A percentile compares a stretch with the other conserved stretches of the same genome.
phyloP scores from a whole-genome alignment of 2,113 vertebrate genomes.

The Chascanopsetta lugubris region DNA sequence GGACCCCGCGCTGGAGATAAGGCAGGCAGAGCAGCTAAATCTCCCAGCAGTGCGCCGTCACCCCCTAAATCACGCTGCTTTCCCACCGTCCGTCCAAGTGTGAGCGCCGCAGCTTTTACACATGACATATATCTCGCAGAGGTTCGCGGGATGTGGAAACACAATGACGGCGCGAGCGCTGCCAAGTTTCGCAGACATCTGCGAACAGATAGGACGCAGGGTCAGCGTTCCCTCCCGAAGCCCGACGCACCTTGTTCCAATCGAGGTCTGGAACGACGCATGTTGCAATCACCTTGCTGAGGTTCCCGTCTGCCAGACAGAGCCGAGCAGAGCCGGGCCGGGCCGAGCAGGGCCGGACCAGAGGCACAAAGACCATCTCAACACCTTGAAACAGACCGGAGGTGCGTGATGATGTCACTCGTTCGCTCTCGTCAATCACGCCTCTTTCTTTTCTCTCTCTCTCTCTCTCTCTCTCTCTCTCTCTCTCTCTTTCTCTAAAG shows the following conservation, averaged over 20 bases:
- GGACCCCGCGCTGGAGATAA: conserved; percentile 65
- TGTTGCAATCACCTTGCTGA: conserved; percentile 67
- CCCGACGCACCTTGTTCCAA: conserved; percentile 58
- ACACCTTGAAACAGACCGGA: conserved; percentile 53
- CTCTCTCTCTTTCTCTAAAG: conserved; percentile 36
- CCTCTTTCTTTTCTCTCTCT: conserved; percentile 19
- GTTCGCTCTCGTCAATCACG: conserved; percentile 48
- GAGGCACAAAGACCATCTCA: conserved; percentile 39
- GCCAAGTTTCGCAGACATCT: conserved; percentile 49
- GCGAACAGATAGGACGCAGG: conserved; percentile 49
- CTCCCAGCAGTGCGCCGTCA: conserved; percentile 56
- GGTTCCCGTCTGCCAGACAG: conserved; percentile 50
- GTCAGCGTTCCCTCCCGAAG: conserved; percentile 54
- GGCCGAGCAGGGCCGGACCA: conserved; percentile 43
- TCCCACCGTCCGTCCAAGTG: conserved; percentile 55
- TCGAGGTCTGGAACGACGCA: conserved; percentile 59
- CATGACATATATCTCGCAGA: conserved; percentile 49
- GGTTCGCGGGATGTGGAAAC: conserved; percentile 38
- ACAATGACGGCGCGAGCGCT: conserved; percentile 20
- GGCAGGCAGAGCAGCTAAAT: conserved; percentile 55
- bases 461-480: conserved; percentile 30
- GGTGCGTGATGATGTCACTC: conserved; percentile 17
- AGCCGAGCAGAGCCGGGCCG: conserved; percentile 42
- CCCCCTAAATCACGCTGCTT: conserved; percentile 76
- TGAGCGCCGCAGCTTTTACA: conserved; percentile 42